A percentile compares a stretch with the other conserved stretches of the same genome.
phyloP scores from a whole-genome alignment of 2,797 vertebrate genomes.

The Eutrigla gurnardus region DNA sequence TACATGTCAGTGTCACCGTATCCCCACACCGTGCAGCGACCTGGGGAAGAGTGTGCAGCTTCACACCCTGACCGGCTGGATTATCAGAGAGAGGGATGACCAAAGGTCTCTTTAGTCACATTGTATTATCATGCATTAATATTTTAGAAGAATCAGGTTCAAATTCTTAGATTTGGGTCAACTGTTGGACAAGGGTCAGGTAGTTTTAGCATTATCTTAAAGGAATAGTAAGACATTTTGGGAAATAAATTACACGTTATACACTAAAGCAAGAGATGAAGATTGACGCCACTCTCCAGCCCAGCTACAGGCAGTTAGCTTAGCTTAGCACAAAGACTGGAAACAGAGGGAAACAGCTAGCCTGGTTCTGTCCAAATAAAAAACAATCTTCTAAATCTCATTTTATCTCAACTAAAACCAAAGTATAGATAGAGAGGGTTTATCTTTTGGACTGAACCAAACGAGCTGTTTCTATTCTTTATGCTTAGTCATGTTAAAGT shows the following conservation, averaged over 20 bases:
- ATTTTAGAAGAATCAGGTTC: neutral
- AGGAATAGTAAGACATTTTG: neutral
- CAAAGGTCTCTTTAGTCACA: neutral
- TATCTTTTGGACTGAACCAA: neutral
- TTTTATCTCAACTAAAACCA: neutral
- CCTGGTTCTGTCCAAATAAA: neutral
- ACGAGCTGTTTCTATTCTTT: neutral
- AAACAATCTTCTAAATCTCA: neutral
- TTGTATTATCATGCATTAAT: neutral
- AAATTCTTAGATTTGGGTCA: neutral
- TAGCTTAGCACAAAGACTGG: neutral
- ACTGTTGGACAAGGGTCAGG: neutral
- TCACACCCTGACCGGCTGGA: conserved; percentile 23
- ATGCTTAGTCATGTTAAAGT: neutral
- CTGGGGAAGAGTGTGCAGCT: neutral
- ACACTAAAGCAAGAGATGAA: neutral
- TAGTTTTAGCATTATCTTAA: neutral
- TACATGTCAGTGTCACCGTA: conserved; percentile 55
- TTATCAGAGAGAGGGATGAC: conserved; percentile 1
- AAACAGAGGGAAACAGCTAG: neutral
- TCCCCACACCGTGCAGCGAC: conserved; percentile 20
- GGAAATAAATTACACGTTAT: neutral
- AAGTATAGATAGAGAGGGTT: neutral
- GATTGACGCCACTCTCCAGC: neutral
- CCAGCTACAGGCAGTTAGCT: neutral